Conservation (phyloP, 2,797 vertebrate species). For the Miichthys miiuy region DNA sequence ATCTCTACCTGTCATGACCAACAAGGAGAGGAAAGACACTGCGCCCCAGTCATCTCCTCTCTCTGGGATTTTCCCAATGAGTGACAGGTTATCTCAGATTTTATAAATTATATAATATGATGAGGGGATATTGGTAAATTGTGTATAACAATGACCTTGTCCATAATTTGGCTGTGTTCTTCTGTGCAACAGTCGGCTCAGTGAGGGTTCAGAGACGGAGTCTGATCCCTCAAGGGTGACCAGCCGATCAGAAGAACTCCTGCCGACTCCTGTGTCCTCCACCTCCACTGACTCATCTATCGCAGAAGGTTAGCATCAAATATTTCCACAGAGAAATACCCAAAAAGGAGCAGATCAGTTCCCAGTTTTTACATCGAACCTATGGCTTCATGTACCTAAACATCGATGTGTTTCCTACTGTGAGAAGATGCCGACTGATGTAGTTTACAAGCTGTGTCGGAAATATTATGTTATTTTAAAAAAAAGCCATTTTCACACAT, state of each 20-base stretch:
- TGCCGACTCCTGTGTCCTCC: constrained; percentile 85
- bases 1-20: constrained; percentile 83
- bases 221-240: constrained; percentile 83
- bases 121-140: neutral
- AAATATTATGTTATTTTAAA: no score
- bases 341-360: neutral
- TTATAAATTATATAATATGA: neutral
- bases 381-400: neutral
- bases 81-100: constrained; percentile 85
- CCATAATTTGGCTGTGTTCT: neutral
- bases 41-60: constrained; percentile 66
- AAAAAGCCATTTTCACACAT: no score
- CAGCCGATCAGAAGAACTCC: constrained; percentile 89
- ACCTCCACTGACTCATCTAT: constrained; percentile 88
- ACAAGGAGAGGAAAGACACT: constrained; percentile 83
- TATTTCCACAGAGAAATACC: neutral
- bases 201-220: constrained; percentile 86
- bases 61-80: constrained; percentile 85
- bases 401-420: neutral
- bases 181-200: constrained; percentile 76
- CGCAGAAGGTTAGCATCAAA: constrained; percentile 86
- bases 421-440: neutral
- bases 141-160: neutral
- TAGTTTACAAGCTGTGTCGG: neutral
- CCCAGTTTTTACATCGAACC: neutral